Conservation (phyloP, 2,113 vertebrate genomes). For the Pao palembangensis region DNA sequence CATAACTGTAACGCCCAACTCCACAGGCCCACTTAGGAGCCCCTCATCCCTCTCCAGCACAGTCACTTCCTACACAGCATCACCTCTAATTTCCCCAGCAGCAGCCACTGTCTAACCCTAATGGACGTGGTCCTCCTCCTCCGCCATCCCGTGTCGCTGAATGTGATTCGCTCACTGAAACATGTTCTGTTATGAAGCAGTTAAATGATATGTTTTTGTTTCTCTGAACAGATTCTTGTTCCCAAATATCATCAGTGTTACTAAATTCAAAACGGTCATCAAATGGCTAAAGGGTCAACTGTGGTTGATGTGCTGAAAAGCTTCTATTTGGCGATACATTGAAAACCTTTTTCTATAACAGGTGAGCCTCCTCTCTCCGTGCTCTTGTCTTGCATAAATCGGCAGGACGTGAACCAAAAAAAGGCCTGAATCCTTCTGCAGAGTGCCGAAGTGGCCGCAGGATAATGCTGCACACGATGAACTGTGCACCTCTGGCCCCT, state of each 20-base stretch:
- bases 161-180: conserved; percentile 22
- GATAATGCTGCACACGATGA: conserved; percentile 9
- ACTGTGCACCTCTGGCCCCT: conserved; percentile 7
- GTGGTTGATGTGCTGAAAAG: background rate
- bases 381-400: conserved; percentile 1
- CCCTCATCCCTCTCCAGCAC: conserved; percentile 32
- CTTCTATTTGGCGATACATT: background rate
- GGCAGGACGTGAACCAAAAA: conserved; percentile 5
- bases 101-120: conserved; percentile 25
- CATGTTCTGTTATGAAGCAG: conserved; percentile 6
- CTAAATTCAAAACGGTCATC: conserved; percentile 1
- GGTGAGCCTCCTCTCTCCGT: background rate
- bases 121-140: conserved; percentile 24
- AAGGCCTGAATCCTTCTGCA: conserved; percentile 12
- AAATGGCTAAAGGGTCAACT: too few relatives aligned
- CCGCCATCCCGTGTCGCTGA: background rate
- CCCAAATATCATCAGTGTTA: conserved; percentile 1
- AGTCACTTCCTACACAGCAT: conserved; percentile 33
- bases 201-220: background rate
- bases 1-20: conserved; percentile 44
- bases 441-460: background rate
- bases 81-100: conserved; percentile 28
- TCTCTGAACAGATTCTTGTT: conserved; percentile 28
- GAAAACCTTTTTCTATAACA: background rate
- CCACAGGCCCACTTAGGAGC: conserved; percentile 41